Base-by-base conservation (phyloP, 1,140 invertebrate species). In the Drosophila repleta region DNA sequence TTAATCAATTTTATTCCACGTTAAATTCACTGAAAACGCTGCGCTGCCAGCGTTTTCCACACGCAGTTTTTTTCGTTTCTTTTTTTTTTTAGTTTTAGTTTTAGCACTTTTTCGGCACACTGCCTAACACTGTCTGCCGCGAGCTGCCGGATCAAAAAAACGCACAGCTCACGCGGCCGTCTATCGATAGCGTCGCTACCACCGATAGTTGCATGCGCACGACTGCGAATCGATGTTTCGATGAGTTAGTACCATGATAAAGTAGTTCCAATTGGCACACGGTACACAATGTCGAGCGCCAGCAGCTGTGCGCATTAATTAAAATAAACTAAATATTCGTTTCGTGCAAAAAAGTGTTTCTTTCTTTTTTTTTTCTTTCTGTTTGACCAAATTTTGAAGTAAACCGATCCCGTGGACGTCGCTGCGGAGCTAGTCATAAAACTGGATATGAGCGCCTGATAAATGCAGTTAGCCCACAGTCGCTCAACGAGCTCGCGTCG, bases 271-370 rank as follows among this genome's bases (percentile, higher is more conserved):
- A 72, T 67, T 72, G 68, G 68, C 69, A 72, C 69, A 72, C 69
- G 63, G 69, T 67, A 72, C 69, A 63, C 70, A 51, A 73, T 69
- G 70, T 51, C 58, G 64, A 51, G 70, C 70, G 70, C 37, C 39
- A 73, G 65, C 70, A 73, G 70, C 70, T 73, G 70, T 73, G 70
- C 65, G 57, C 45, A 68, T 68, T 73, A 73, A 73, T 73, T 73
- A 62, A 43, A 68, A 73, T 64, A 55, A 61, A 55, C 56, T 46
- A 64, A 76, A 74, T 62, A 69, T 69, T 76, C 46, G 74, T 52
- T 62, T 74, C 74, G 74, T 76, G 64, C 64, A 64, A 21, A 61
- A 70, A 72, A 67, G 32, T 11, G 11, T 74, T 60, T 4, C 13
- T n/a, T n/a, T n/a, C n/a, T n/a, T n/a, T n/a, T n/a, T n/a, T n/a